Conservation (phyloP, 1,140 invertebrate species). For the Uloborus diversus region DNA sequence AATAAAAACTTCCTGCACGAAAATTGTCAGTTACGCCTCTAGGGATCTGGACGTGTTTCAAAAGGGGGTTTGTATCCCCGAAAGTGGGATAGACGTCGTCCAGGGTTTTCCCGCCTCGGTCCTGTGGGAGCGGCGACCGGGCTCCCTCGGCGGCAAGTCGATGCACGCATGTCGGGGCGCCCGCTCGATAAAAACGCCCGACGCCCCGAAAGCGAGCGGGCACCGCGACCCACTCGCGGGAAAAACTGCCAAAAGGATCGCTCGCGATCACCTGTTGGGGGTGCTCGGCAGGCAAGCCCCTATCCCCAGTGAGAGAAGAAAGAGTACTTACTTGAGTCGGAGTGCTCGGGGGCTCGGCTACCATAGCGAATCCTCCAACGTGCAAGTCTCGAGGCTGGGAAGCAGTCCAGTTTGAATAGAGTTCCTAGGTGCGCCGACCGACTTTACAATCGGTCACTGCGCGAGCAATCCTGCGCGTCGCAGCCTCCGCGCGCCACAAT, state of each 20-base stretch:
- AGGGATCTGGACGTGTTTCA: not conserved
- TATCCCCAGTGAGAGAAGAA: no score
- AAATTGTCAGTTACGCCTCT: not conserved
- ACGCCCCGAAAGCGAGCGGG: constrained; percentile 4
- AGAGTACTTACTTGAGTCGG: constrained; percentile 26
- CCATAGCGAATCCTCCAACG: constrained; percentile 35
- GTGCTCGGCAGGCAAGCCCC: not conserved
- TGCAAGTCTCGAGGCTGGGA: constrained; percentile 29
- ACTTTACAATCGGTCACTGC: constrained; percentile 9
- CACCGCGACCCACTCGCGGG: not conserved
- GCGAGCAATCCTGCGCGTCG: constrained; percentile 36
- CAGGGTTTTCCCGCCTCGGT: not conserved
- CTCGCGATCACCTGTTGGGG: not conserved
- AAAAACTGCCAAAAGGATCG: not conserved
- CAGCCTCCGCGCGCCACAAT: constrained; percentile 26
- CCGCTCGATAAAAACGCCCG: constrained; percentile 29
- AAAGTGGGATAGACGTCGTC: not conserved
- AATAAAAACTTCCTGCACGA: not conserved
- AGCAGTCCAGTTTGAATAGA: constrained; percentile 53
- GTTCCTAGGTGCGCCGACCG: constrained; percentile 45
- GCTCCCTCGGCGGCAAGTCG: not conserved
- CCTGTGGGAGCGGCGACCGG: no score
- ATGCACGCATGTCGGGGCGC: not conserved
- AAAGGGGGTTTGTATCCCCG: not conserved
- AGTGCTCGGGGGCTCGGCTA: constrained; percentile 34